Evolutionary conservation across 2,113 vertebrate genomes (phyloP).

Genomic region (Myiozetetes cayanensis): DNA sequence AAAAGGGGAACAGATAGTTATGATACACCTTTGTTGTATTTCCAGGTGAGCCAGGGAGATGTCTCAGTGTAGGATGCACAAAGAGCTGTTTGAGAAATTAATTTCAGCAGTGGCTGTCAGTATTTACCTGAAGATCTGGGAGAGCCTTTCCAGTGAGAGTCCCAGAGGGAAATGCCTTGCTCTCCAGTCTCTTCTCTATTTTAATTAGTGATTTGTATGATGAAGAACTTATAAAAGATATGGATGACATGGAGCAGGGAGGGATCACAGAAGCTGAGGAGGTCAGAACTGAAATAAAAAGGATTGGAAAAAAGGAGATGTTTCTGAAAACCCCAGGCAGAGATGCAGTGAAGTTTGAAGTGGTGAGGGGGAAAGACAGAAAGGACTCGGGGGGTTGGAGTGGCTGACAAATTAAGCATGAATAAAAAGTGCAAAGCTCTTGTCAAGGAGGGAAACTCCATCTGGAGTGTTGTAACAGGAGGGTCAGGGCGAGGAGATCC

Average conservation of each 20-base stretch:
- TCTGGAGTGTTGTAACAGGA: neutral
- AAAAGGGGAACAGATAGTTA: neutral
- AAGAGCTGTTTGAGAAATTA: neutral
- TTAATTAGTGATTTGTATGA: neutral
- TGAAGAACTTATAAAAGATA: neutral
- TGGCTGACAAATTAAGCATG: neutral
- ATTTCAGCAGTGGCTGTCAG: neutral
- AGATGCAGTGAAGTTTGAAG: rapidly evolving
- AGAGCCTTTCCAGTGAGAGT: neutral
- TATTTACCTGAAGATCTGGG: neutral
- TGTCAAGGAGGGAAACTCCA: neutral
- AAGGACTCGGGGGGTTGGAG: neutral
- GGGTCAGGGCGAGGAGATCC: rapidly evolving
- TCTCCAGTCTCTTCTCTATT: neutral
- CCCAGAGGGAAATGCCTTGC: neutral
- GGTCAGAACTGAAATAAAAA: neutral
- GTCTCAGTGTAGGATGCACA: rapidly evolving
- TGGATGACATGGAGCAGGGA: neutral
- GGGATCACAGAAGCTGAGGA: neutral
- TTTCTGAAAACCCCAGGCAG: neutral
- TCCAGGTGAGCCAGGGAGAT: neutral
- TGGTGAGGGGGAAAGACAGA: neutral
- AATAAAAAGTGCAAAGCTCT: neutral
- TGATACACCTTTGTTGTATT: neutral
- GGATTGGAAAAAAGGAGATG: neutral